Base-by-base conservation (phyloP, 2,888 invertebrate genomes). In the Meghimatium bilineatum region DNA sequence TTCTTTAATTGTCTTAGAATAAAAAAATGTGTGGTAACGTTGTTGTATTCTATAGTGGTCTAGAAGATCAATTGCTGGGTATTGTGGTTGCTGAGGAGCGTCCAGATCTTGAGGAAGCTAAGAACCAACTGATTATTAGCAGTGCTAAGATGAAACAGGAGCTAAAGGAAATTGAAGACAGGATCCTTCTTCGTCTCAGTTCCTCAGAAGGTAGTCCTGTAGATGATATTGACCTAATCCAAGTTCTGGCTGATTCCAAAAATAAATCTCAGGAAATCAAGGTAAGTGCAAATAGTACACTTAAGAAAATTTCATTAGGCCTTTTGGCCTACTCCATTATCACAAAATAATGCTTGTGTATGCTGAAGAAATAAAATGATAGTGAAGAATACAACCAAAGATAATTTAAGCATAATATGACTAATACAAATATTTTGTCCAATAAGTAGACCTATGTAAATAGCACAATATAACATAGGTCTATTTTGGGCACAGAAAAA, bases 141-240 rank as follows among this genome's bases (percentile, higher is more conserved):
- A 96, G 96, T 69, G 97, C 97, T 0, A 93, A 93, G 88, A 96
- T 97, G 96, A 95, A 96, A 79, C 94, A 95, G 20, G 96, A 97
- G 88, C 93, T 97, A 36, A 96, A 96, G 67, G 96, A 96, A 88
- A 96, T 94, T 75, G 94, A 94, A 88, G 94, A 94, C 88, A 92
- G 93, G 86, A 94, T 94, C 85, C 89, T 94, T 60, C 87, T 90
- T 79, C 88, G 92, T 83, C 90, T 94, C 75, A 93, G 92, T 82
- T 89, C 93, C 38, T 93, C 96, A 6, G 95, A 96, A 91, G 96
- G 96, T 0, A 96, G 96, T 23, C 96, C 96, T 0, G 95, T 97
- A 0, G 96, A 97, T 87, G 97, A 97, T 90, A 92, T 96, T 69
- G 96, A 96, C 82, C 95, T 97, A 20, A 96, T 97, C 34, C 93